Evolutionary conservation across 1,140 invertebrate genomes (phyloP), one percentile per base, ranked within the genome.

Genomic region (Drosophila pseudoobscura): DNA sequence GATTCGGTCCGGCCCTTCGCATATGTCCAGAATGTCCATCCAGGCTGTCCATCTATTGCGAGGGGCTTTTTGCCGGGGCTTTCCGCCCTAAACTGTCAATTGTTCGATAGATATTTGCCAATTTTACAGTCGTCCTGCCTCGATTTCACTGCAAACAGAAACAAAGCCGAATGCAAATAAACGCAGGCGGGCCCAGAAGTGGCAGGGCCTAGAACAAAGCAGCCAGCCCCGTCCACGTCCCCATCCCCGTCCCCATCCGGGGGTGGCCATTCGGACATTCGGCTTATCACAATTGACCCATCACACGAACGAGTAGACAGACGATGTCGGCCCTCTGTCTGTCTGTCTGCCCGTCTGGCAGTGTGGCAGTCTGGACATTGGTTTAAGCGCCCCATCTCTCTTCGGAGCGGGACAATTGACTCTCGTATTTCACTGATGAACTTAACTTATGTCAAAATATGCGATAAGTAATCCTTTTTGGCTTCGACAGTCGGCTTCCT

Each of bases 371-470:
- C 72, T 62, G 75, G 35, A 22, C 70, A 62, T 78, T 75, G 80
- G 73, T 53, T 74, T 80, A 73, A 61, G 51, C 50, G 60, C 46
- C 70, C 64, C 26, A 53, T 17, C 45, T 17, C 61, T 22, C 35
- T 46, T 35, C 24, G 58, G 58, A 31, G 26, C 44, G 55, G 62
- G 71, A 89, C 75, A 88, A 88, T 88, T 88, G 83, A 88, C 84
- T 89, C 84, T 89, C 84, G 76, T 89, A 84, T 89, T 89, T 89
- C 87, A 80, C 77, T 90, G 88, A 87, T 85, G 87, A 90, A 88
- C 83, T 90, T 90, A 90, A 88, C 88, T 90, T 90, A 90, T 90
- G 88, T 90, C 88, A 90, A 90, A 90, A 90, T 89, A 90, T 90
- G 84, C 83, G 88, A 85, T 90, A 90, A 90, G 88, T 89, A 89